Conservation (phyloP, 2,797 vertebrate genomes). For the Podarcis siculus region DNA sequence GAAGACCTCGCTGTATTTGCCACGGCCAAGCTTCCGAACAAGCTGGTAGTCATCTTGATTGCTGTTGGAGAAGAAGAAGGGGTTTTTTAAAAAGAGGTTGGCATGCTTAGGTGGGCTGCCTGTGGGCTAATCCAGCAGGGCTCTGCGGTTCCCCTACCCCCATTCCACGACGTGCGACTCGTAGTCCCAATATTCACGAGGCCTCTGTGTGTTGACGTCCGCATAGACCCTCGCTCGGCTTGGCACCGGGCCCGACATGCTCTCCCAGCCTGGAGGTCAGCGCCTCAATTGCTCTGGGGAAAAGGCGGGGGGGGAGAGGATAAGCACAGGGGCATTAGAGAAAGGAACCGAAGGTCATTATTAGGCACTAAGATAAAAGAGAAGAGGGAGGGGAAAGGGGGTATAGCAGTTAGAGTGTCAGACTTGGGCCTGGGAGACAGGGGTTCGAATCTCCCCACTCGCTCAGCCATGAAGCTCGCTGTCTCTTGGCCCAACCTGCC, state of each 20-base stretch:
- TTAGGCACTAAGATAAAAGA: background rate
- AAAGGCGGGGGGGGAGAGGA: background rate
- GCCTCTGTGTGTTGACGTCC: constrained; percentile 90
- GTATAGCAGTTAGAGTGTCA: too few relatives aligned
- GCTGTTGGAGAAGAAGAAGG: constrained; percentile 50
- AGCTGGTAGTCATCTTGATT: constrained; percentile 87
- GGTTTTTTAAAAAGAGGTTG: rapidly evolving
- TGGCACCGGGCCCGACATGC: constrained; percentile 88
- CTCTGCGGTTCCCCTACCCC: constrained; percentile 76
- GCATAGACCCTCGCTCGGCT: constrained; percentile 91
- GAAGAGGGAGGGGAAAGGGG: background rate
- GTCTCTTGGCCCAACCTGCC: too few relatives aligned
- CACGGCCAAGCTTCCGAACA: constrained; percentile 84
- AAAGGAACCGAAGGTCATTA: background rate
- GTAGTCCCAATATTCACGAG: constrained; percentile 91
- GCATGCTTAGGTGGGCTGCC: too few relatives aligned
- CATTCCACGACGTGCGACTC: constrained; percentile 91
- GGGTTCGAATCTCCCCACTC: too few relatives aligned
- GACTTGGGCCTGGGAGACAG: too few relatives aligned
- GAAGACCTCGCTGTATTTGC: constrained; percentile 87
- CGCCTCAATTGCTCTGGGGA: constrained; percentile 11
- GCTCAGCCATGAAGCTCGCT: too few relatives aligned
- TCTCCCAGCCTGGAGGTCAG: constrained; percentile 21
- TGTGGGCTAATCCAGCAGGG: too few relatives aligned
- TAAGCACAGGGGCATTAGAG: background rate